Conservation (phyloP, 2,797 vertebrate species). For the Balearica regulorum region DNA sequence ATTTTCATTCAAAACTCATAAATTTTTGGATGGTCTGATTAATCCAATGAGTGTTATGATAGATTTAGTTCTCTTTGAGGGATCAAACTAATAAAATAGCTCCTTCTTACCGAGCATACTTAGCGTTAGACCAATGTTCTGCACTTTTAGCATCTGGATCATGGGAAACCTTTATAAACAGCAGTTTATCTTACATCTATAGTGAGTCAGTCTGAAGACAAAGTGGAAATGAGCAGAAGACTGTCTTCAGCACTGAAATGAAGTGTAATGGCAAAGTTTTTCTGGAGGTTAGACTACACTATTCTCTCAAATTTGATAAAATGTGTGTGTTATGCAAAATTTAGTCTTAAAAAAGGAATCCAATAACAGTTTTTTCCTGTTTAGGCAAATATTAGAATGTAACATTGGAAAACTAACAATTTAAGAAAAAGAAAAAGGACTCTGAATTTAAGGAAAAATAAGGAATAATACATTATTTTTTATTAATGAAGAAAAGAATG, state of each 20-base stretch:
- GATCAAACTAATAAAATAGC: background rate
- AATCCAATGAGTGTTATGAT: background rate
- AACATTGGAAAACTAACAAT: background rate
- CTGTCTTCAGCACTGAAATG: background rate
- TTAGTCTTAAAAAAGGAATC: background rate
- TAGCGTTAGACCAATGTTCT: background rate
- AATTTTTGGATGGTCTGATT: background rate
- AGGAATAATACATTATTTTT: background rate
- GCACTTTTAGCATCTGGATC: background rate
- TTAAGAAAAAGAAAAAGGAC: background rate
- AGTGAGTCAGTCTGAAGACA: background rate
- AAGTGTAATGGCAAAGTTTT: background rate
- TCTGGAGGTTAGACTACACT: background rate
- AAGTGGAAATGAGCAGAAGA: background rate
- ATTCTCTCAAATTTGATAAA: background rate
- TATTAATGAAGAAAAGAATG: background rate
- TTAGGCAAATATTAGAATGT: background rate
- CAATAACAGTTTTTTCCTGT: background rate
- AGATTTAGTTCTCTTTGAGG: background rate
- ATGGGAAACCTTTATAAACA: background rate
- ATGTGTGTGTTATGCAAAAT: background rate
- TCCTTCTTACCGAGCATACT: background rate
- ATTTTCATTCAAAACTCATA: background rate
- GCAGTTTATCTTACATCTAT: background rate
- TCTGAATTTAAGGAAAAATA: background rate